Percentiles rank a stretch among this genome's conserved stretches.
Evolutionary conservation across 2,888 invertebrate genomes (phyloP).

Genomic region (Acrocyrtus sp.): DNA sequence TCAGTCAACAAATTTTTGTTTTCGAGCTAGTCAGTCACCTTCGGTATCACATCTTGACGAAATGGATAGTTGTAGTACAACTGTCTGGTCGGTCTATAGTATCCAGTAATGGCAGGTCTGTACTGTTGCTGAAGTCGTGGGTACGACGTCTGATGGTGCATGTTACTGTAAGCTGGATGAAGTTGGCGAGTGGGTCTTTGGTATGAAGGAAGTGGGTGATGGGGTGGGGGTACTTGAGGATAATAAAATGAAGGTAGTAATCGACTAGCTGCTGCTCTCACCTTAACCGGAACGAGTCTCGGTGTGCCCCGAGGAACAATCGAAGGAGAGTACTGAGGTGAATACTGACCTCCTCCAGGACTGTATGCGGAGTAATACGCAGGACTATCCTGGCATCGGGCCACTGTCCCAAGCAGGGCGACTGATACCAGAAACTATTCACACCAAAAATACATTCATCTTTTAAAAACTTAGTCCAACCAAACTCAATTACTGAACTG

Average conservation of each 20-base stretch:
- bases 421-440: constrained; percentile 29
- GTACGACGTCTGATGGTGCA: too few species aligned
- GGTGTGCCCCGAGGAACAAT: constrained; percentile 14
- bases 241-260: constrained; percentile 21
- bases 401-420: constrained; percentile 30
- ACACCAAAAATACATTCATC: neutral
- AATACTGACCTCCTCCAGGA: constrained; percentile 42
- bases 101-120: constrained; percentile 27
- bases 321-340: constrained; percentile 6
- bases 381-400: constrained; percentile 20
- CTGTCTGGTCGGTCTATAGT: constrained; percentile 40
- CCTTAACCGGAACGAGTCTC: constrained; percentile 45
- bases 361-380: constrained; percentile 46
- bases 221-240: constrained; percentile 12
- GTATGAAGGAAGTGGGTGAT: constrained; percentile 3
- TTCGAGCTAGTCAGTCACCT: too few species aligned
- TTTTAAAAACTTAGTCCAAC: neutral
- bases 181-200: neutral
- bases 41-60: too few species aligned
- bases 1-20: too few species aligned
- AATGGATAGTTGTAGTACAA: too few species aligned
- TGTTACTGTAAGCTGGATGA: neutral
- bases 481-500: neutral
- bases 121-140: constrained; percentile 12
- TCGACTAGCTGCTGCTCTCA: constrained; percentile 29